A percentile compares a stretch with the other conserved stretches of the same genome.
These are phyloP conservation scores for Idaea aversata DNA, from an alignment of 2,888 invertebrate genomes.

Conservation along the genomic window DNA sequence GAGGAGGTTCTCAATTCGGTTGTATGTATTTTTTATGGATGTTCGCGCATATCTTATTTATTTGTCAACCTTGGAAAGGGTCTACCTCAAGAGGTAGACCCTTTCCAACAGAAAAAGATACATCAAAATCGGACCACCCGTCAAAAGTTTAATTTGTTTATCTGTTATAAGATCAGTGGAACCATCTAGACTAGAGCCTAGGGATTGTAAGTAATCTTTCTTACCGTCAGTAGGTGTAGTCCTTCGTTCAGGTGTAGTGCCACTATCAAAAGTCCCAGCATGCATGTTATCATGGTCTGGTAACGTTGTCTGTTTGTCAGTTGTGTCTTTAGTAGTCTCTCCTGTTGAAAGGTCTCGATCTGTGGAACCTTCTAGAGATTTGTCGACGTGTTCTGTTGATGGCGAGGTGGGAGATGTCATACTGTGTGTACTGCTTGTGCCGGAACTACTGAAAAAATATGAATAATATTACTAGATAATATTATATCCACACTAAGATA, in stretches of 20 bases:
- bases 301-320: conserved; percentile 47
- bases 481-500: too few relatives aligned
- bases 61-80: too few relatives aligned
- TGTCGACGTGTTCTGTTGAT: conserved; percentile 57
- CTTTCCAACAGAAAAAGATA: too few relatives aligned
- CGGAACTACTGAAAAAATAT: conserved; percentile 42
- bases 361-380: conserved; percentile 51
- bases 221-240: conserved; percentile 69
- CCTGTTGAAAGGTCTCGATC: conserved; percentile 33
- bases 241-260: conserved; percentile 50
- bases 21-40: too few relatives aligned
- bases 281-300: conserved; percentile 71
- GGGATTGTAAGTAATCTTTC: conserved; percentile 1
- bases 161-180: too few relatives aligned
- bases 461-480: too few relatives aligned
- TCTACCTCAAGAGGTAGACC: too few relatives aligned
- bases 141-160: too few relatives aligned
- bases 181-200: too few relatives aligned
- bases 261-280: conserved; percentile 56
- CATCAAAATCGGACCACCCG: too few relatives aligned
- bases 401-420: conserved; percentile 61
- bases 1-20: too few relatives aligned
- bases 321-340: conserved; percentile 28
- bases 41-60: too few relatives aligned
- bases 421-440: conserved; percentile 62